A percentile compares a stretch with the other conserved stretches of the same genome.
Conservation (phyloP, 2,888 invertebrate species). For the Boloria euphrosyne region DNA sequence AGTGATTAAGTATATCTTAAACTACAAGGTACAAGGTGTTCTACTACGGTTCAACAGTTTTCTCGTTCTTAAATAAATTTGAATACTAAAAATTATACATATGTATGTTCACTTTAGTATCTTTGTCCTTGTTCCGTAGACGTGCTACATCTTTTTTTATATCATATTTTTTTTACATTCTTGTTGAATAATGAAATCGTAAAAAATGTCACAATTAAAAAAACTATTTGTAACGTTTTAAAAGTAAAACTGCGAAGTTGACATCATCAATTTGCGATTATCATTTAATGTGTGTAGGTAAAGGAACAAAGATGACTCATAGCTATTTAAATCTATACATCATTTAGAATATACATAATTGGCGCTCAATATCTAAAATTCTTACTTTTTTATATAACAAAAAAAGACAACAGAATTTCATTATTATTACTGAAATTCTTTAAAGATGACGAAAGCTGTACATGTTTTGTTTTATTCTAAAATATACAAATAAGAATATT, state of each 20-base stretch:
- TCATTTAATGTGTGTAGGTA: background rate
- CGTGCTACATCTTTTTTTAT: too few species aligned
- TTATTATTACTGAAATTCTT: slow-evolving; percentile 1
- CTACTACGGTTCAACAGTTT: too few species aligned
- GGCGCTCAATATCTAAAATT: background rate
- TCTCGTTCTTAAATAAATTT: too few species aligned
- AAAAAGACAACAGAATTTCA: background rate
- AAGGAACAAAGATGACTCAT: background rate
- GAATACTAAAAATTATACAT: too few species aligned
- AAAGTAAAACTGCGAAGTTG: background rate
- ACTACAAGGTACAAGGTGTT: too few species aligned
- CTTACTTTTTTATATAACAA: slow-evolving; percentile 2
- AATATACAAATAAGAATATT: background rate
- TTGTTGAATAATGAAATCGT: too few species aligned
- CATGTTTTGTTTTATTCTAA: background rate
- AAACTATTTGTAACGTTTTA: background rate
- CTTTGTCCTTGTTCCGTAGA: too few species aligned
- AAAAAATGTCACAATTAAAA: too few species aligned
- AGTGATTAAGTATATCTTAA: too few species aligned
- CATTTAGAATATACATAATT: slow-evolving; percentile 6
- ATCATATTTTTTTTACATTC: too few species aligned
- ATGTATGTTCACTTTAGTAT: too few species aligned
- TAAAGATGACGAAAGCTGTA: background rate
- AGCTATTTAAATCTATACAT: slow-evolving; percentile 16
- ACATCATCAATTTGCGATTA: background rate